Evolutionary conservation across 1,140 invertebrate genomes (phyloP).

Genomic region (Campoletis sonorensis): DNA sequence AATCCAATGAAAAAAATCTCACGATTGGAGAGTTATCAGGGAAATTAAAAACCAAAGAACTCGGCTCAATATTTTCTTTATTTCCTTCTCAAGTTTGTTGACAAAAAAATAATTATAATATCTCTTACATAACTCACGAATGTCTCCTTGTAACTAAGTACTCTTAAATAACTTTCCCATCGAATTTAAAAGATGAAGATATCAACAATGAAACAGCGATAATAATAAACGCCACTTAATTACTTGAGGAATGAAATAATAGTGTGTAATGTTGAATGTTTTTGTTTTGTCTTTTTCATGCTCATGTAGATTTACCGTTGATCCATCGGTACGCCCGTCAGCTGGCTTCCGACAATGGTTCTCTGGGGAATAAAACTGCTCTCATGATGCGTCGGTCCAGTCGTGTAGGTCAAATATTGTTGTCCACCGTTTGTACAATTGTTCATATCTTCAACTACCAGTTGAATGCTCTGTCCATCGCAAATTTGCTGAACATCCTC

Average conservation of each 20-base stretch:
- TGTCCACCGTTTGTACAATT: conserved; percentile 66
- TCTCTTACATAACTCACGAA: conserved; percentile 1
- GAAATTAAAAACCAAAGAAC: conserved; percentile 1
- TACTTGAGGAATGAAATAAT: conserved; percentile 28
- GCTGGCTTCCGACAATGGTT: conserved; percentile 65
- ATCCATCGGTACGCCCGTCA: conserved; percentile 65
- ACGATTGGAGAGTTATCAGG: neutral
- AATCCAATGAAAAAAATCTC: neutral
- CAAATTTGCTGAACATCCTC: conserved; percentile 69
- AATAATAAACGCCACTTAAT: neutral
- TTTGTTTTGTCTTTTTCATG: conserved; percentile 47
- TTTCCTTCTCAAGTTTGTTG: conserved; percentile 8
- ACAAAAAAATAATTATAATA: neutral
- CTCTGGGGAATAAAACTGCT: conserved; percentile 67
- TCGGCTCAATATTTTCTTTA: neutral
- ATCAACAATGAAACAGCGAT: neutral
- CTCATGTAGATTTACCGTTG: conserved; percentile 69
- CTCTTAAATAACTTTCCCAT: neutral
- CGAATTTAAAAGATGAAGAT: neutral
- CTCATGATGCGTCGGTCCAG: conserved; percentile 61
- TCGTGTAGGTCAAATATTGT: conserved; percentile 67
- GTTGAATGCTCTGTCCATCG: conserved; percentile 70
- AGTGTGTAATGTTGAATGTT: neutral
- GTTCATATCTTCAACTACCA: conserved; percentile 70
- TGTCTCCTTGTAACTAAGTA: neutral